Conservation (phyloP, 1,140 invertebrate species). For the Lasioglossum albipes region DNA sequence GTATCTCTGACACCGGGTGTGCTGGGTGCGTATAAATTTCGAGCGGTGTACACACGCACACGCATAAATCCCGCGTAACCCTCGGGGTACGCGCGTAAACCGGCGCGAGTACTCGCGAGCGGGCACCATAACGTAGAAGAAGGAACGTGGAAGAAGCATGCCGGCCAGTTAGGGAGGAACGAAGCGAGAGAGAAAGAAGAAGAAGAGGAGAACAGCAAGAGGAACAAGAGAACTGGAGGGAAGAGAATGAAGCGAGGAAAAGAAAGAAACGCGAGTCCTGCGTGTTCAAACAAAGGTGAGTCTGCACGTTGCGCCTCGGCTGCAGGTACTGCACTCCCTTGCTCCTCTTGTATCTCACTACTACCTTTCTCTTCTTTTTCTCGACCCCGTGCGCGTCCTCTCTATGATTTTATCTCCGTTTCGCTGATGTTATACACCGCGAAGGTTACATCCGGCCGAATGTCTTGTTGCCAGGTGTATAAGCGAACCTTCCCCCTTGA, state of each 20-base stretch:
- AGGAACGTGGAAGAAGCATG: conserved; percentile 1
- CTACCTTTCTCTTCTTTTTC: conserved; percentile 48
- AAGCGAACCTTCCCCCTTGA: conserved; percentile 1
- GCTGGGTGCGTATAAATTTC: conserved; percentile 53
- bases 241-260: background rate
- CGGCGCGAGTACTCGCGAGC: background rate
- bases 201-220: background rate
- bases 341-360: conserved; percentile 52
- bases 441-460: conserved; percentile 62
- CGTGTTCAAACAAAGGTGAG: conserved; percentile 67
- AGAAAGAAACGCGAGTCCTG: conserved; percentile 46
- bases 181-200: background rate
- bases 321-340: conserved; percentile 58
- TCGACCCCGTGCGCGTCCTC: conserved; percentile 20
- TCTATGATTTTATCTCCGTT: conserved; percentile 57
- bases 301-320: conserved; percentile 57
- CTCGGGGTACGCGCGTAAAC: conserved; percentile 46
- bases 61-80: conserved; percentile 58
- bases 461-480: conserved; percentile 64
- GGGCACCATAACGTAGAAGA: background rate
- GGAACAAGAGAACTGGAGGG: too few relatives aligned
- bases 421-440: conserved; percentile 53
- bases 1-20: conserved; percentile 16
- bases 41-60: conserved; percentile 29
- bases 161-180: background rate